Evolutionary conservation across 1,140 invertebrate species (phyloP), one percentile per base, ranked within the genome.

Genomic region (Aphis craccivora): DNA sequence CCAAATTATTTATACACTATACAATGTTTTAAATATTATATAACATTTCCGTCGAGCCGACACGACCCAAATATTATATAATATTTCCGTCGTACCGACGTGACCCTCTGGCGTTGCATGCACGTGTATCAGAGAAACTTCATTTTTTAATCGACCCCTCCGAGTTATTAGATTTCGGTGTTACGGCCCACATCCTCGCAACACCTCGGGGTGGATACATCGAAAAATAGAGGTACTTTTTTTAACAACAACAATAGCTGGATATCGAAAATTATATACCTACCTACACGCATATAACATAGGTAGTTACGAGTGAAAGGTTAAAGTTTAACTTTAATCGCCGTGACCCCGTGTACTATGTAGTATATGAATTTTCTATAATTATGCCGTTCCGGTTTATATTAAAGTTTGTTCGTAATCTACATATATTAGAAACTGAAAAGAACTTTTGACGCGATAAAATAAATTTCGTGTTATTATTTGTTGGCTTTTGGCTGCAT

Each of bases 381-480:
- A 53, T 89, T 89, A 51, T 89, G 45, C 43, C 30, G 48, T 53
- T 53, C 87, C 51, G n/a, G n/a, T 53, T 37, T 89, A 53, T 89
- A 53, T 37, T 89, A 89, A 89, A 53, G 48, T 89, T 89, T 53
- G 87, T 53, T n/a, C 87, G 22, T 51, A 89, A 89, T 89, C 48
- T 89, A 53, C 87, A 89, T 89, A 89, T 89, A 89, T 89, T 89
- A 89, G 87, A 89, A 89, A 89, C 48, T 89, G 51, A 89, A 89
- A 89, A 89, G 48, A 89, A 89, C 87, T 89, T 89, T 89, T 89
- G 87, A 89, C 87, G n/a, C 48, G 7, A n/a, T 53, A 89, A 89
- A 89, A 89, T 89, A 89, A 89, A 89, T 89, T 89, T 37, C 87
- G 22, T 89, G 87, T 89, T 53, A 53, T 53, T 35, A 84, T 84